Percentiles rank a stretch among this genome's conserved stretches.
Conservation (phyloP, 1,140 invertebrate genomes). For the Mamestra configurata region DNA sequence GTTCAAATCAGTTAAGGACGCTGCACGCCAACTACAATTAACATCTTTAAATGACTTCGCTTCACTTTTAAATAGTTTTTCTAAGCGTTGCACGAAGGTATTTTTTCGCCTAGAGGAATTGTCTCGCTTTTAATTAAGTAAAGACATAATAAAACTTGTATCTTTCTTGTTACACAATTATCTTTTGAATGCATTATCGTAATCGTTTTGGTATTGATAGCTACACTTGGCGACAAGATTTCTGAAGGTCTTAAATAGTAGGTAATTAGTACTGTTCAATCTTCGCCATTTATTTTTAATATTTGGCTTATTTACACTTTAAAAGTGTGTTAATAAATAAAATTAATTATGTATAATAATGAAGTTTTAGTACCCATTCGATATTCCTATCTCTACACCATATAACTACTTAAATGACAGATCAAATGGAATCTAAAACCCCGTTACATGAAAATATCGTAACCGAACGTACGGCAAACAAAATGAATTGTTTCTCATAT, state of each 20-base stretch:
- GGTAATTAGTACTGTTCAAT: constrained; percentile 2
- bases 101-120: not conserved
- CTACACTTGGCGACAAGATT: constrained; percentile 32
- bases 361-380: constrained; percentile 19
- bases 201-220: constrained; percentile 27
- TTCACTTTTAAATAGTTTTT: not conserved
- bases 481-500: no score
- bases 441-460: not conserved
- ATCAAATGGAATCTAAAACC: not conserved
- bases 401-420: not conserved
- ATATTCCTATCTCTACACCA: constrained; percentile 18
- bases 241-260: constrained; percentile 3
- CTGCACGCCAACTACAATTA: constrained; percentile 39
- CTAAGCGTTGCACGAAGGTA: no score
- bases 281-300: constrained; percentile 16
- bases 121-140: not conserved
- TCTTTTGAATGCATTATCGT: constrained; percentile 31
- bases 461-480: no score
- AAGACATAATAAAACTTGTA: constrained; percentile 11
- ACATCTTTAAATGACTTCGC: not conserved
- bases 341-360: not conserved
- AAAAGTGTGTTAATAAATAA: constrained; percentile 30
- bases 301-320: constrained; percentile 31
- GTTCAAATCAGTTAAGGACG: constrained; percentile 43
- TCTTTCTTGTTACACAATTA: constrained; percentile 14